Evolutionary conservation across 2,113 vertebrate genomes (phyloP).

Genomic region (Sclerurus mexicanus): DNA sequence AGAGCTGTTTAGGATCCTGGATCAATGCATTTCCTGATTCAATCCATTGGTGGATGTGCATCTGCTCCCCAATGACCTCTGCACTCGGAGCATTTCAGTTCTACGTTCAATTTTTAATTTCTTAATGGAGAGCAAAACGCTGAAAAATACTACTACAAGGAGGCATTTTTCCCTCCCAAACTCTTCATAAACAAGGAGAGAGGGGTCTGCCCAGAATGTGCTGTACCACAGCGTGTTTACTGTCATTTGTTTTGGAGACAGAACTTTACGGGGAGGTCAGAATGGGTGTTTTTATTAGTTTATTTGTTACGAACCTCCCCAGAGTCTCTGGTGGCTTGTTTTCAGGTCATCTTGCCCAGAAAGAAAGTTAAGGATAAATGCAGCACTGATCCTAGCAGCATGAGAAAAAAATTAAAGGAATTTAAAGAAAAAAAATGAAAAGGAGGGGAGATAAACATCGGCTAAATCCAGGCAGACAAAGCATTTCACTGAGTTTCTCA

Average conservation of each 20-base stretch:
- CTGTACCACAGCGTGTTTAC: slow-evolving; percentile 18
- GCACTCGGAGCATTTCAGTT: neutral
- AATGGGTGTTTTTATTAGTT: neutral
- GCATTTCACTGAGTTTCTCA: neutral
- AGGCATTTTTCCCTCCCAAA: neutral
- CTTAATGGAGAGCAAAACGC: neutral
- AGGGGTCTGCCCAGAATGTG: slow-evolving; percentile 4
- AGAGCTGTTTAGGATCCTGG: no score
- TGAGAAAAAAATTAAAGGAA: neutral
- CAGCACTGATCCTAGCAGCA: neutral
- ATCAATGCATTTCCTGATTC: neutral
- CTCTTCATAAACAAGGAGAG: neutral
- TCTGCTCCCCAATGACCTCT: neutral
- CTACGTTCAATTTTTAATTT: neutral
- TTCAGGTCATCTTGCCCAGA: slow-evolving; percentile 45
- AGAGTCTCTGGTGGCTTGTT: neutral
- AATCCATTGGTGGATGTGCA: neutral
- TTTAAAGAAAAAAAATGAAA: neutral
- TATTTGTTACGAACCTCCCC: slow-evolving; percentile 11
- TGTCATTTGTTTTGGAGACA: slow-evolving; percentile 26
- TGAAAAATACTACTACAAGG: neutral
- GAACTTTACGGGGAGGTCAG: neutral
- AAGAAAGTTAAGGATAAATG: neutral
- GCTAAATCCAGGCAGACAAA: neutral
- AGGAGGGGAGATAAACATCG: neutral